Base-by-base conservation (phyloP, 2,888 invertebrate species). In the Drosophila diplacantha region DNA sequence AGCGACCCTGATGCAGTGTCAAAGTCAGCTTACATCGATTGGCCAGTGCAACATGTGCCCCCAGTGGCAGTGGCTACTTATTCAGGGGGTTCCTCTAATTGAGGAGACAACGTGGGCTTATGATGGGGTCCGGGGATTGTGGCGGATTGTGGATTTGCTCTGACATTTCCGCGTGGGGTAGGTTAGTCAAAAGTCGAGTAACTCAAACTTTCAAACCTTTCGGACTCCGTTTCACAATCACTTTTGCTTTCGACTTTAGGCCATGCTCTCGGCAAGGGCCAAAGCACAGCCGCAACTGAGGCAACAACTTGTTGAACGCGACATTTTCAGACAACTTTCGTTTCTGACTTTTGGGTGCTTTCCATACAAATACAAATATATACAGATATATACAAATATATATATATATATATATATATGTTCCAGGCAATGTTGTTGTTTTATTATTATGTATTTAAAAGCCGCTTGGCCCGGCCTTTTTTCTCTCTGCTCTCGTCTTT, bases 261-360 rank as follows among this genome's bases (percentile, higher is more conserved):
- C 56, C 47, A 39, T 46, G 39, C 58, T 53, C 47, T 50, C 59
- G 56, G 61, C 59, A 68, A 72, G 63, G 71, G 71, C 59, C 71
- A 62, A 55, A 41, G 46, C 44, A 38, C 41, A 31, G 22, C 41
- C 24, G n/a, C 32, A 38, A 26, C 26, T 47, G 24, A 34, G 29
- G 63, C 72, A 64, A 61, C 60, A 67, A 66, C 35, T 66, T 66
- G 66, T 67, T 68, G 41, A 37, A 11, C 68, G 82, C 78, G 76
- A 73, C 77, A 80, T 79, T 75, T 81, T 59, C 73, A 69, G 77
- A 76, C 82, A 81, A 81, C 81, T 81, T 81, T 81, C 81, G 84
- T 74, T 74, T 74, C 74, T 56, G 75, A 80, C 57, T 56, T 51
- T 65, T 60, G 60, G 74, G 74, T 72, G 78, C 80, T 76, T 78